Evolutionary conservation across 2,113 vertebrate genomes (phyloP), one percentile per base, ranked within the genome.

Genomic region (Chascanopsetta lugubris): DNA sequence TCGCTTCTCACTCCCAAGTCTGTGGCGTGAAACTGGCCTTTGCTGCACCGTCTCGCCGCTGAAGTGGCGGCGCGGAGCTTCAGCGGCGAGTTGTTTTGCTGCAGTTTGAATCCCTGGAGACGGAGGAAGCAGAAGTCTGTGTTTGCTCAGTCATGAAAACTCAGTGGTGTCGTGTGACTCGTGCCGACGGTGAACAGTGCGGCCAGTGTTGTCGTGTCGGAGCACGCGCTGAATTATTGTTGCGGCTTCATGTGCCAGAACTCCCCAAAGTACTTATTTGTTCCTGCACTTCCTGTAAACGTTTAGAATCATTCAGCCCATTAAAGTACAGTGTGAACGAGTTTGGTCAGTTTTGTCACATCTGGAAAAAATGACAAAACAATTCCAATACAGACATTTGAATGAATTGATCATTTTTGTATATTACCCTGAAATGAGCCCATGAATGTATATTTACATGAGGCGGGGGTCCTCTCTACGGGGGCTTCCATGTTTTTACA

Each of bases 151-250:
- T 74, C 18, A 47, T 43, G 65, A 79, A 72, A 58, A 55, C 53
- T 53, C 25, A 43, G 30, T 38, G 49, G 29, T 59, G 54, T 64
- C 55, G 47, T 65, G 62, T 72, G 61, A 81, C 74, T 62, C 27
- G n/a, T 34, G 2, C 38, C 48, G 77, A 85, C 74, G 56, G 32
- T 57, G 54, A 68, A 75, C 79, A 82, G 53, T 15, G 62, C 36
- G 9, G 3, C 6, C 2, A 74, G 62, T 82, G 75, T 72, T 69
- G 54, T 15, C 34, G 45, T 12, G 27, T 26, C 38, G 22, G 51
- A 22, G 20, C 27, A 22, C 1, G 4, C 10, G 2, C 13, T 40
- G 15, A 62, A 68, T 48, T 64, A 62, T 65, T 71, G 62, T 63
- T 61, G 62, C 40, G 47, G 6, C 57, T 48, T 24, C 10, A 36